These are phyloP conservation scores for Steinernema khuongi DNA, from an alignment of 1,140 invertebrate genomes.

Conservation along the genomic window DNA sequence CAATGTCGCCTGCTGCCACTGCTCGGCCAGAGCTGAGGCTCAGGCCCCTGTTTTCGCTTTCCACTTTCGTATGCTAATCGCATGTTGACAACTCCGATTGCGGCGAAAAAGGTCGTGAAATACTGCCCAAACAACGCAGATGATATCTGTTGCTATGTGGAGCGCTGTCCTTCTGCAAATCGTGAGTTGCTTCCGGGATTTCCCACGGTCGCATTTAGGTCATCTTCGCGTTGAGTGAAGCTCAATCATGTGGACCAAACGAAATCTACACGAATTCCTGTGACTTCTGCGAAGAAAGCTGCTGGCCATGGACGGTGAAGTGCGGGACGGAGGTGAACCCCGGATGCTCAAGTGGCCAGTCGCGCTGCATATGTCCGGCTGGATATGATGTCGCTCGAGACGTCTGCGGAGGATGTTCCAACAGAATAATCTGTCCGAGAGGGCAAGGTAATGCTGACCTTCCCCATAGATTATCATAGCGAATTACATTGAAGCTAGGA, in stretches of 20 bases:
- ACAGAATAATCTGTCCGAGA: not conserved
- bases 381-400: not conserved
- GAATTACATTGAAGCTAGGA: too few relatives aligned
- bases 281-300: conserved; percentile 7
- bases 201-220: not conserved
- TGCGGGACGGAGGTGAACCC: not conserved
- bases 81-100: too few relatives aligned
- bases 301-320: not conserved
- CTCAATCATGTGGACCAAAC: not conserved
- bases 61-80: too few relatives aligned
- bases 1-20: too few relatives aligned
- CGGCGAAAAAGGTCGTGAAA: too few relatives aligned
- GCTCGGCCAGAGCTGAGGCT: too few relatives aligned
- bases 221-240: not conserved
- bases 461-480: too few relatives aligned
- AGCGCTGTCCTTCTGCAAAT: not conserved
- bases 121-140: too few relatives aligned
- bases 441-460: not conserved
- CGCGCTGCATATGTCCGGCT: not conserved
- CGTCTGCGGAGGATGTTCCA: not conserved
- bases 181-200: not conserved
- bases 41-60: too few relatives aligned
- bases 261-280: not conserved
- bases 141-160: too few relatives aligned
- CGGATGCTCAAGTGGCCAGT: not conserved